phyloP scores from a whole-genome alignment of 1,140 invertebrate species.

The Proales similis region DNA sequence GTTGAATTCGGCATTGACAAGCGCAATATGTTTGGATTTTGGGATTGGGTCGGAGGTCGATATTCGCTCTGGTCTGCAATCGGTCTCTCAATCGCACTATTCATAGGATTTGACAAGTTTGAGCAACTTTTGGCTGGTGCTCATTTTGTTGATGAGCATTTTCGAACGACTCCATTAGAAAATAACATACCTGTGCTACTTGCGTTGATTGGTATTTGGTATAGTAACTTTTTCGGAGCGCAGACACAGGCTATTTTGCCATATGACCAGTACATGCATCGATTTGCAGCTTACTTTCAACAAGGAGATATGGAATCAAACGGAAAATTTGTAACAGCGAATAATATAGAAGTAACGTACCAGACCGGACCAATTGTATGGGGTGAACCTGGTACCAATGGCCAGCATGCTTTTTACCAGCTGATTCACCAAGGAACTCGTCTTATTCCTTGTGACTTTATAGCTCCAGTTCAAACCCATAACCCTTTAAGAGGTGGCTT shows the following conservation, averaged over 20 bases:
- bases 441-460: conserved; percentile 92
- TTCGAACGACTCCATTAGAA: conserved; percentile 74
- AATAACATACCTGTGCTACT: conserved; percentile 93
- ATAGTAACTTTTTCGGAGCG: conserved; percentile 84
- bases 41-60: conserved; percentile 99
- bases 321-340: conserved; percentile 80
- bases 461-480: conserved; percentile 82
- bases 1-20: conserved; percentile 92
- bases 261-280: conserved; percentile 91
- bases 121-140: conserved; percentile 80
- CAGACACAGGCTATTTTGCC: conserved; percentile 92
- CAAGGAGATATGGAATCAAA: conserved; percentile 99
- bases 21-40: conserved; percentile 98
- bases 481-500: conserved; percentile 74
- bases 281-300: conserved; percentile 98
- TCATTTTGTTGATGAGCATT: conserved; percentile 89
- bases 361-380: conserved; percentile 83
- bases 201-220: conserved; percentile 90
- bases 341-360: conserved; percentile 68
- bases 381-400: conserved; percentile 97
- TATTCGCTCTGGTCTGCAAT: conserved; percentile 98
- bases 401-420: conserved; percentile 63
- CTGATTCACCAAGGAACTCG: conserved; percentile 59
- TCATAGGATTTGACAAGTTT: conserved; percentile 93
- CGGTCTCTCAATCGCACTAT: conserved; percentile 85